Evolutionary conservation across 2,113 vertebrate species (phyloP), one percentile per base, ranked within the genome.

Genomic region (Nycticorax nycticorax): DNA sequence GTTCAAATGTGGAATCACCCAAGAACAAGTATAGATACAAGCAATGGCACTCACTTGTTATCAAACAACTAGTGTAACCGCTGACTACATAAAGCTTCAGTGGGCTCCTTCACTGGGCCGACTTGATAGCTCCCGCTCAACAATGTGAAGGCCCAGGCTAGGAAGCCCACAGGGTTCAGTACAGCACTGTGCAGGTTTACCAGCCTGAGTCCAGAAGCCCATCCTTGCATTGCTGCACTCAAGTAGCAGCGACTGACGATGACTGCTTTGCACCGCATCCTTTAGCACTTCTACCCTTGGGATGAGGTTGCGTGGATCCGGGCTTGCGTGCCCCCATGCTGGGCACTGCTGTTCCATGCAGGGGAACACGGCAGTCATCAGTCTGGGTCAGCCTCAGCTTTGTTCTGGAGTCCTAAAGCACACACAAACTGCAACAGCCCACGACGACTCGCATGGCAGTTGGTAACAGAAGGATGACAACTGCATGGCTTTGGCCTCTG

Each of bases 11-110:
- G 10, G 86, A 85, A 85, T 88, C 62, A 63, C 33, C 71, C 55
- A 88, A 85, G 21, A 91, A 94, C 62, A 89, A 93, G 37, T 77
- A 82, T 17, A 67, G 68, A 93, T 23, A 33, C 24, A 32, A 39
- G 63, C 14, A 57, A 62, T 2, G 1, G 7, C 16, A 50, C 45
- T 62, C 24, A 45, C 27, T 56, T 81, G 32, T 6, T 45, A 39
- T 1, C 78, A 50, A 94, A 52, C 39, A 39, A 3, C 27, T 55
- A 43, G 2, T 6, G 9, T 12, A 24, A 74, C 68, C 92, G 60
- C 56, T 88, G 57, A 66, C 59, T 74, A n/a, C 28, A 8, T 24
- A 33, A 20, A 83, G 17, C 32, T 92, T 85, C 41, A 10, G 52
- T 43, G 73, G 69, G 67, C 67, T 82, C 15, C 63, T 91, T 52